Conservation (phyloP, 2,113 vertebrate genomes). For the Elephas maximus region DNA sequence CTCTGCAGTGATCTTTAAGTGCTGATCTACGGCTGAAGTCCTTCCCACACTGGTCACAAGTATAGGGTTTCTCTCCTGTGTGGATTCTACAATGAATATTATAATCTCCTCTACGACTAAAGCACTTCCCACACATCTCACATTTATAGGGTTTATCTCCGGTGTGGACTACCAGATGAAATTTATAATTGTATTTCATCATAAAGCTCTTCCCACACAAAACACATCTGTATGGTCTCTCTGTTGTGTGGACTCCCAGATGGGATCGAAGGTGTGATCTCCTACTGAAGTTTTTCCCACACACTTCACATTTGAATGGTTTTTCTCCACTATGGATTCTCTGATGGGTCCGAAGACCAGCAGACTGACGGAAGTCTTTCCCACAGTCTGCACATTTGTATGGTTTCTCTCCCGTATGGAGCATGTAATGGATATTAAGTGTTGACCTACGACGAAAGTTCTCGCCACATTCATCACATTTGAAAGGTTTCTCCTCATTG, state of each 20-base stretch:
- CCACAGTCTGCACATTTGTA: neutral
- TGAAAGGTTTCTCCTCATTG: slow-evolving; percentile 78
- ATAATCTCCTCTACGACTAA: neutral
- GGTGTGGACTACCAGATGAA: neutral
- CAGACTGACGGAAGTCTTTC: neutral
- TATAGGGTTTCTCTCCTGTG: neutral
- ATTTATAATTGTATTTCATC: too few species aligned
- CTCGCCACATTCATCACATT: slow-evolving; percentile 87
- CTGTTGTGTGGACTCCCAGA: neutral
- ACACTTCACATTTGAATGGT: neutral
- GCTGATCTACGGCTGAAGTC: too few species aligned
- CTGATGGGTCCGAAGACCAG: neutral
- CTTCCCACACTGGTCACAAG: neutral
- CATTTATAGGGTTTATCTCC: neutral
- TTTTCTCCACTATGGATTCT: neutral
- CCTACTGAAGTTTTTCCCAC: neutral
- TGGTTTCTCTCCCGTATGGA: neutral
- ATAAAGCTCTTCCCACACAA: neutral
- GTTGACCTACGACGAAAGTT: slow-evolving; percentile 92
- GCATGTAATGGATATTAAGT: slow-evolving; percentile 79
- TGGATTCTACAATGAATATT: neutral
- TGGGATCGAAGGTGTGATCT: neutral
- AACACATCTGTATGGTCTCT: neutral
- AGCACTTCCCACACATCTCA: neutral
- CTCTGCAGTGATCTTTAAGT: too few species aligned